Conservation (phyloP, 2,113 vertebrate genomes). For the Salvelinus alpinus region DNA sequence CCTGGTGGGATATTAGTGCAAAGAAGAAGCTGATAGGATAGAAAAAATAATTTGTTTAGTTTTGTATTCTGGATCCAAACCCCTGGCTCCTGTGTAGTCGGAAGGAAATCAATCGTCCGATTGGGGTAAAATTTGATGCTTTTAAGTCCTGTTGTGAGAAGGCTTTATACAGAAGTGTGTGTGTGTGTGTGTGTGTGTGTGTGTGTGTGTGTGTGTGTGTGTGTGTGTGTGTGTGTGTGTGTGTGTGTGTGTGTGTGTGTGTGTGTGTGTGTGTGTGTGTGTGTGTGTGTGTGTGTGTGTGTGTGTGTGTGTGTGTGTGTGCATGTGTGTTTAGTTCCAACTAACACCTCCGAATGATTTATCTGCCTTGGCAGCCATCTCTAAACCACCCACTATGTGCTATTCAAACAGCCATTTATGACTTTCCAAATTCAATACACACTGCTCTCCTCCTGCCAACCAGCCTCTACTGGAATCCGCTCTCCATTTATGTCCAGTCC, state of each 20-base stretch:
- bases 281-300: background rate
- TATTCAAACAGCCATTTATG: conserved; percentile 1
- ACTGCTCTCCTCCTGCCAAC: background rate
- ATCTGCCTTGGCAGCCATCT: background rate
- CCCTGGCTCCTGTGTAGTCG: background rate
- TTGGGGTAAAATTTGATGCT: background rate
- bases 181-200: background rate
- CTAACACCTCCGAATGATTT: background rate
- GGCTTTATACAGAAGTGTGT: background rate
- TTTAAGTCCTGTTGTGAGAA: background rate
- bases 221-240: background rate
- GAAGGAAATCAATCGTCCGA: background rate
- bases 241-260: background rate
- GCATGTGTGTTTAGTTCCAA: background rate
- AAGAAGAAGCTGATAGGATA: background rate
- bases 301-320: background rate
- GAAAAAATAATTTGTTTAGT: background rate
- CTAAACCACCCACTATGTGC: background rate
- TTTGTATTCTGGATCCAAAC: background rate
- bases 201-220: too few relatives aligned
- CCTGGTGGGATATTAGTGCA: background rate
- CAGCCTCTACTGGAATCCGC: background rate
- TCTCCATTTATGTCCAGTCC: background rate
- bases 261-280: background rate
- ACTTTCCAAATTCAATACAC: background rate